Evolutionary conservation across 2,888 invertebrate genomes (phyloP).

Genomic region (Graphium colonna): DNA sequence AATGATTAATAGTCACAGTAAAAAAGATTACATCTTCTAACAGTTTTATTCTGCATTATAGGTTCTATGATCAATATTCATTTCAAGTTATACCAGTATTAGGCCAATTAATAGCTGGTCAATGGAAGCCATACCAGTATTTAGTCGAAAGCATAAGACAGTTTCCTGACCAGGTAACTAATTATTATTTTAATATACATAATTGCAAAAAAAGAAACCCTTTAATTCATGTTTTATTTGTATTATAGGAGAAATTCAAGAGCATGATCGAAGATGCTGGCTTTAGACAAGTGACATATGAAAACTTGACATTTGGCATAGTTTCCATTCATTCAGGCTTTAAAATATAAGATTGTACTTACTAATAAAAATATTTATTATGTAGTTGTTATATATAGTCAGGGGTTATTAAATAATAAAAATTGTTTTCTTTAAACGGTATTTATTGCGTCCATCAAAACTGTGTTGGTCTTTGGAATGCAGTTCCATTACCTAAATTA

Average conservation of each 20-base stretch:
- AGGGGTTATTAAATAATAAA: conserved; percentile 28
- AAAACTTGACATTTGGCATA: conserved; percentile 94
- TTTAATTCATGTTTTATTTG: too few relatives aligned
- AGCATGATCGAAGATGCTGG: conserved; percentile 94
- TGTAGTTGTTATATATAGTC: not conserved
- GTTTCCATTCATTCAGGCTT: conserved; percentile 98
- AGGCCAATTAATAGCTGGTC: conserved; percentile 94
- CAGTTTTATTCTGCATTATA: too few relatives aligned
- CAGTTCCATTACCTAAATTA: conserved; percentile 66
- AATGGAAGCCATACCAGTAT: conserved; percentile 98
- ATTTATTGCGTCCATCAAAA: conserved; percentile 73
- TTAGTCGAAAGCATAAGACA: conserved; percentile 98
- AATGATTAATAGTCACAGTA: too few relatives aligned
- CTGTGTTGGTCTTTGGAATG: conserved; percentile 76
- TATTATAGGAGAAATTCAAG: conserved; percentile 88
- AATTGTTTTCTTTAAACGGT: conserved; percentile 35
- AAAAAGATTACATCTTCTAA: too few relatives aligned
- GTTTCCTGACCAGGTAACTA: conserved; percentile 93
- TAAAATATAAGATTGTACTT: conserved; percentile 82
- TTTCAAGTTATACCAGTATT: conserved; percentile 98
- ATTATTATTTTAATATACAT: not conserved
- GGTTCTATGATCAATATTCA: conserved; percentile 96
- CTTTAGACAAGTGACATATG: conserved; percentile 91
- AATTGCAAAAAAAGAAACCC: too few relatives aligned
- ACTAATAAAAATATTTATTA: not conserved